Conservation (phyloP, 2,888 invertebrate genomes). For the Terebella lapidaria region DNA sequence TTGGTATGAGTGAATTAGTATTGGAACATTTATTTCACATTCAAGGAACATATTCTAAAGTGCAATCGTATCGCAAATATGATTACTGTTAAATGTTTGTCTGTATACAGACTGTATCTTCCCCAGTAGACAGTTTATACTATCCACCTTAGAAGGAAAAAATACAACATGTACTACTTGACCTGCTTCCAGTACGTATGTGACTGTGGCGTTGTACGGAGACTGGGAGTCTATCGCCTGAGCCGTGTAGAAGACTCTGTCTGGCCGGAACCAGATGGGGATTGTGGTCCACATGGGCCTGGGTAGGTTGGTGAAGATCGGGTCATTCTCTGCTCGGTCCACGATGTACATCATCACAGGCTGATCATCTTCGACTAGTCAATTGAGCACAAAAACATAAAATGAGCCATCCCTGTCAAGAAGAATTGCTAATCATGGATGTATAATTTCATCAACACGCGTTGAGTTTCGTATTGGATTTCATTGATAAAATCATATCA, state of each 20-base stretch:
- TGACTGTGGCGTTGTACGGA: background rate
- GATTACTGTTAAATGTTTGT: no score
- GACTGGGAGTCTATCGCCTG: slow-evolving; percentile 2
- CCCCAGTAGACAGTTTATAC: no score
- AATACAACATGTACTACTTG: no score
- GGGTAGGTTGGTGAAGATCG: slow-evolving; percentile 13
- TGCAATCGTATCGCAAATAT: no score
- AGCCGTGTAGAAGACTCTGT: slow-evolving; percentile 8
- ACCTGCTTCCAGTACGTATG: background rate
- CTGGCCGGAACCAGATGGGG: slow-evolving; percentile 17
- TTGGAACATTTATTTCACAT: no score
- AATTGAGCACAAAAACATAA: background rate
- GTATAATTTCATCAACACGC: no score
- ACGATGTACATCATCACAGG: background rate
- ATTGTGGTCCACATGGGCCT: slow-evolving; percentile 8
- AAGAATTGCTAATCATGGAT: no score
- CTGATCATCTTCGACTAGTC: background rate
- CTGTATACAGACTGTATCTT: no score
- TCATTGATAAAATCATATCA: background rate
- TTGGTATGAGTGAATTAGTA: no score
- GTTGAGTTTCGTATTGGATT: background rate
- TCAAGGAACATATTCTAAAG: no score
- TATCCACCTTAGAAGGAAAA: no score
- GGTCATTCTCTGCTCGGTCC: background rate
- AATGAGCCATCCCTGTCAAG: background rate